phyloP scores from a whole-genome alignment of 2,888 invertebrate genomes.

The Patella depressa region DNA sequence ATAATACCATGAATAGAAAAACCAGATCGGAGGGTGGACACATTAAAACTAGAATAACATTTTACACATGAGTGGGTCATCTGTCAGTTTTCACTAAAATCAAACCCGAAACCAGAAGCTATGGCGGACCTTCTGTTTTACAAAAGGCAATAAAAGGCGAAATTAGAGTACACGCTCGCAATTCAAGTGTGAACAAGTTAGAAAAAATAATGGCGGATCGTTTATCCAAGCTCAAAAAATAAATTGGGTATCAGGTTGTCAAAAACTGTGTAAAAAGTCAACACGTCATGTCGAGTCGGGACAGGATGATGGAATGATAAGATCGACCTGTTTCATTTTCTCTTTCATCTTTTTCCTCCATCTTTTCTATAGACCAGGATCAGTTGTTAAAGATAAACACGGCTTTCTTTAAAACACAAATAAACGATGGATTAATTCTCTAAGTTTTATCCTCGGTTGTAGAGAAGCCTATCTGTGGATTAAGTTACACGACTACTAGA shows the following conservation, averaged over 20 bases:
- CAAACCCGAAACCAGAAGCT: too few relatives aligned
- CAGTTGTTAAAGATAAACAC: slow-evolving; percentile 1
- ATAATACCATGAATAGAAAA: too few relatives aligned
- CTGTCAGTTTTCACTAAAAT: too few relatives aligned
- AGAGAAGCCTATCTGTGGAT: neutral
- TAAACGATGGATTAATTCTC: neutral
- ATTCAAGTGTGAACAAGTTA: neutral
- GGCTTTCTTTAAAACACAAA: neutral
- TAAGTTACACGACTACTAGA: neutral
- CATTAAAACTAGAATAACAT: too few relatives aligned
- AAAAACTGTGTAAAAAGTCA: neutral
- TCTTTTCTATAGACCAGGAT: neutral
- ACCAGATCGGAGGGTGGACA: too few relatives aligned
- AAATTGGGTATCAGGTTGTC: neutral
- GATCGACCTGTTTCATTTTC: neutral
- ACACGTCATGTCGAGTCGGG: neutral
- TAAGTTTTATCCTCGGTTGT: neutral
- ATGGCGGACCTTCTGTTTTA: too few relatives aligned
- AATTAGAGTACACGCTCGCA: neutral
- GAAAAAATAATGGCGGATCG: neutral
- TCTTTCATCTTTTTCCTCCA: neutral
- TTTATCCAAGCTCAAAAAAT: neutral
- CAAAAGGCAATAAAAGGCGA: neutral
- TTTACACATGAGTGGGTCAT: too few relatives aligned
- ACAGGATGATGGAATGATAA: neutral